Conservation (phyloP, 2,888 invertebrate genomes). For the Tipula helvola region DNA sequence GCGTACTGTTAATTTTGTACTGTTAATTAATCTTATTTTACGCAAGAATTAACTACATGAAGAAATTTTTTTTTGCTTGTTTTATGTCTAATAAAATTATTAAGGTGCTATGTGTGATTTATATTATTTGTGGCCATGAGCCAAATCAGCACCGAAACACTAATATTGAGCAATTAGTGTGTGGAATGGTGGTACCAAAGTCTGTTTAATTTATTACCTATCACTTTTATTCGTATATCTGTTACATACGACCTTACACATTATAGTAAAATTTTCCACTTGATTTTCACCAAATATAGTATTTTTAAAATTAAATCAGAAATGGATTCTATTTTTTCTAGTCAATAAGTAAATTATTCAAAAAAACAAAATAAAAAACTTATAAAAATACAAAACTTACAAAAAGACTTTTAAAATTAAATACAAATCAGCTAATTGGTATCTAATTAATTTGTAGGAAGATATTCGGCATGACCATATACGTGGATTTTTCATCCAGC, state of each 20-base stretch:
- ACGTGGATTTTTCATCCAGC: not conserved
- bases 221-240: not conserved
- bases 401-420: not conserved
- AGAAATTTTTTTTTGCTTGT: not conserved
- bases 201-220: not conserved
- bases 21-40: not conserved
- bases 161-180: not conserved
- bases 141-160: not conserved
- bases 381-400: not conserved
- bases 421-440: not conserved
- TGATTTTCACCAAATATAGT: not conserved
- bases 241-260: not conserved
- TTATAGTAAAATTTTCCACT: not conserved
- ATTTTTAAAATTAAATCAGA: not conserved
- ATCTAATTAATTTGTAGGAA: constrained; percentile 4
- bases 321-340: not conserved
- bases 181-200: not conserved
- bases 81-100: not conserved
- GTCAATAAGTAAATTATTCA: constrained; percentile 4
- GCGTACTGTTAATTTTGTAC: not conserved
- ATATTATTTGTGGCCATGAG: not conserved
- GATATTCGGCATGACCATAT: not conserved
- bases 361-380: not conserved
- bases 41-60: not conserved
- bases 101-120: not conserved